Base-by-base conservation (phyloP, 2,888 invertebrate species). In the Cheilosia grossa region DNA sequence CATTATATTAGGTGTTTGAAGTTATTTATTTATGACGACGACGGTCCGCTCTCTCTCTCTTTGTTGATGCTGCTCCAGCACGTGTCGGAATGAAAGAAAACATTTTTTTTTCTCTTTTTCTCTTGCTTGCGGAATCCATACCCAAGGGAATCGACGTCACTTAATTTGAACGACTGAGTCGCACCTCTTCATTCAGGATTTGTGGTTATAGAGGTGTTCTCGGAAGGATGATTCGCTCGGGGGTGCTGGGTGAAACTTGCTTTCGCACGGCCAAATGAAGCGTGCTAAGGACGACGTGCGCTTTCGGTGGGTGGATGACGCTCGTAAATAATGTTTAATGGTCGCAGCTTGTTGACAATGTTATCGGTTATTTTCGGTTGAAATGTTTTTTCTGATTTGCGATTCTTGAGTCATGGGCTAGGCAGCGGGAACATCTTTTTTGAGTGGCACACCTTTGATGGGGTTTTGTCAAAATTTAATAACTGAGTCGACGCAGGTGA, bases 1-100 rank as follows among this genome's bases (percentile, higher is more conserved):
- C 44, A 47, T 70, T 64, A 70, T 66, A 58, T 59, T 77, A 64
- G 64, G 70, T 82, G 78, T 70, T 77, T 72, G 70, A 72, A 82
- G 63, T 82, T 78, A 77, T 82, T 78, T 82, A 72, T 82, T 78
- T 78, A 82, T 82, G 82, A 82, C 70, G 82, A 82, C 70, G 69
- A 78, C 53, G 67, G 82, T 64, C 27, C 27, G 1, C 59, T 10
- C 49, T 63, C 13, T 17, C 17, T 7, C 27, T 27, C 27, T 27
- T 1, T 27, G 17, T 58, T 19, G 73, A n/a, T 30, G 49, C 37
- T n/a, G 51, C 7, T 79, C 15, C n/a, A 30, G 42, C 42, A 73
- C 30, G 61, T 42, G 33, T 13, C 10, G 27, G 27, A 27, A 27
- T 6, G 27, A 27, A 27, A 27, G 27, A 27, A 27, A 27, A 6